Evolutionary conservation across 2,113 vertebrate species (phyloP).

Genomic region (Strigops habroptila): DNA sequence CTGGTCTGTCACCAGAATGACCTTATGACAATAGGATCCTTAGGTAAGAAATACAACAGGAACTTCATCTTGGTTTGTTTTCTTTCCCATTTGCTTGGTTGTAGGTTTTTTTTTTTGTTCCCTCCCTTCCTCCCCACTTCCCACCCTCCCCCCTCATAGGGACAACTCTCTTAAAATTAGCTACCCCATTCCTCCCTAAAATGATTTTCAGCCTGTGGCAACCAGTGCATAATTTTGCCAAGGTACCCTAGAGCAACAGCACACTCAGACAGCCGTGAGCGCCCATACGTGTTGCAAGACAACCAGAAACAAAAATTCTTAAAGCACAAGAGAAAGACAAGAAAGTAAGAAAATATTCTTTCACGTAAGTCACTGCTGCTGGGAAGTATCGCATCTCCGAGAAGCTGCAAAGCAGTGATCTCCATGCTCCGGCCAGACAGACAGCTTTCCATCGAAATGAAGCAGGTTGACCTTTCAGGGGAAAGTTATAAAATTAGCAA

Average conservation of each 20-base stretch:
- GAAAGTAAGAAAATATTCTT: background rate
- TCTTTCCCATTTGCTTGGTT: background rate
- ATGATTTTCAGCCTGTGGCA: background rate
- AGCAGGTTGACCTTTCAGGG: background rate
- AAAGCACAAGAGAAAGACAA: background rate
- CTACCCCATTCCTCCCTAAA: background rate
- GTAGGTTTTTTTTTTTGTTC: background rate
- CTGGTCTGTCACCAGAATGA: background rate
- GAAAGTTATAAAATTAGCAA: background rate
- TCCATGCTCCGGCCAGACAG: accelerated
- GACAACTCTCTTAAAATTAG: background rate
- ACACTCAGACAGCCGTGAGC: background rate
- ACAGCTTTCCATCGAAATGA: background rate
- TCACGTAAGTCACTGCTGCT: background rate
- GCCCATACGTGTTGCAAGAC: accelerated
- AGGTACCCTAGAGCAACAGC: background rate
- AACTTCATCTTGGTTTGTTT: background rate
- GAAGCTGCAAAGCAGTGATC: background rate
- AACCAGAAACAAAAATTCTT: background rate
- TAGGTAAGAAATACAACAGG: background rate
- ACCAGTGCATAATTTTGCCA: background rate
- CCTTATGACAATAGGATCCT: background rate
- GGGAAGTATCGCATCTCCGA: background rate
- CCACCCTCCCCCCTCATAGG: background rate
- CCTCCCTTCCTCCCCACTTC: too few species aligned